A percentile compares a stretch with the other conserved stretches of the same genome.
phyloP scores from a whole-genome alignment of 1,140 invertebrate genomes.

The Panonychus citri region DNA sequence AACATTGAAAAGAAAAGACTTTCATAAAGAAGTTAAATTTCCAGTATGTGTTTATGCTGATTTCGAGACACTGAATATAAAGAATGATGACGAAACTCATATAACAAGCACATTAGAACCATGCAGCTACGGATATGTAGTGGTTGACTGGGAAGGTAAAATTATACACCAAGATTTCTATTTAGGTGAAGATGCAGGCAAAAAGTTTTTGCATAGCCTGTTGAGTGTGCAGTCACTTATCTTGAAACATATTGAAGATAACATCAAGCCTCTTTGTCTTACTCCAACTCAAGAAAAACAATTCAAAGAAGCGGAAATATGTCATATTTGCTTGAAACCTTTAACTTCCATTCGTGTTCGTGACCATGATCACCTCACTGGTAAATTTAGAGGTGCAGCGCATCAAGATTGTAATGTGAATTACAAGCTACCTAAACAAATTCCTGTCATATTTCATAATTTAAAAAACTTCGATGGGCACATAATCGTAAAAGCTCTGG shows the following conservation, averaged over 20 bases:
- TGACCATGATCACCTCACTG: neutral
- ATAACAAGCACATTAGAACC: neutral
- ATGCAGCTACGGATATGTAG: neutral
- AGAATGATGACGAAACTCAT: neutral
- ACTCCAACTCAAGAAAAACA: neutral
- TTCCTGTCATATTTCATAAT: too few relatives aligned
- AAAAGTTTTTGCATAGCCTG: neutral
- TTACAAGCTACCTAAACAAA: too few relatives aligned
- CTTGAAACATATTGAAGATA: neutral
- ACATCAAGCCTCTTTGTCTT: neutral
- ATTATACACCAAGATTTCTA: neutral
- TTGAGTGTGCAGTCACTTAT: neutral
- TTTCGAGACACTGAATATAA: neutral
- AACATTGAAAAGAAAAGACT: neutral
- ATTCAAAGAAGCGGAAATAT: neutral
- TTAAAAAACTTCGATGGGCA: neutral
- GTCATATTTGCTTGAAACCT: neutral
- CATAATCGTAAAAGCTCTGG: too few relatives aligned
- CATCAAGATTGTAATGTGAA: too few relatives aligned
- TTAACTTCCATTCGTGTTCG: neutral
- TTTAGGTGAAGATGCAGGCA: neutral
- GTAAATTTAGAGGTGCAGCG: too few relatives aligned
- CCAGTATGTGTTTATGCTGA: neutral
- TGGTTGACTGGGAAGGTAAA: neutral
- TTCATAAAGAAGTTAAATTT: neutral